Percentiles rank a stretch among this genome's conserved stretches.
Conservation (phyloP, 2,888 invertebrate species). For the Chaetoderma sp. region DNA sequence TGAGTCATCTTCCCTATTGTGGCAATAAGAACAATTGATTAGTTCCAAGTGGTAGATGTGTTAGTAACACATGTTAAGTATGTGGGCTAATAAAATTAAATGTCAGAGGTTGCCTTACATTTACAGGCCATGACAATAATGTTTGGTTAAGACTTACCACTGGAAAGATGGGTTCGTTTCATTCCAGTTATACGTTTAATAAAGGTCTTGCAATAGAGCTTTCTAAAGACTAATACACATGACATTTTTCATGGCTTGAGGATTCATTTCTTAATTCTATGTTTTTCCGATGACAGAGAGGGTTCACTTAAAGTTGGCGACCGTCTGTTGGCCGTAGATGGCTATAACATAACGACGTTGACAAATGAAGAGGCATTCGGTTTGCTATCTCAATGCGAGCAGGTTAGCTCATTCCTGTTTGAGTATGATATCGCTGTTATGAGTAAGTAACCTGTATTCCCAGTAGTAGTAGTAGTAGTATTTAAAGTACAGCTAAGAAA, state of each 20-base stretch:
- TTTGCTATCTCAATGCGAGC: slow-evolving; percentile 73
- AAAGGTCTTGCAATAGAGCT: not conserved
- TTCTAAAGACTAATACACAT: not conserved
- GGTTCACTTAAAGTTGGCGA: slow-evolving; percentile 92
- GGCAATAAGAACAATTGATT: no score
- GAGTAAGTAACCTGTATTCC: slow-evolving; percentile 57
- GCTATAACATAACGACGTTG: slow-evolving; percentile 79
- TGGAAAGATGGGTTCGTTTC: not conserved
- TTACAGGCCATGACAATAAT: no score
- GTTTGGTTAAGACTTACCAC: no score
- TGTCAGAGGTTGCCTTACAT: no score
- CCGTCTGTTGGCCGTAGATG: slow-evolving; percentile 87
- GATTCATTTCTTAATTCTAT: slow-evolving; percentile 17
- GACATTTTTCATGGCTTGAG: not conserved
- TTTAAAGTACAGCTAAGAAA: no score
- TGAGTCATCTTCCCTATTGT: no score
- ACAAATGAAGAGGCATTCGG: slow-evolving; percentile 86
- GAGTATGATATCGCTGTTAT: slow-evolving; percentile 88
- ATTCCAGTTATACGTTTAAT: not conserved
- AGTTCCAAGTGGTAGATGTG: no score
- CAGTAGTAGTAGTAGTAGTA: no score
- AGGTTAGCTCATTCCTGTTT: slow-evolving; percentile 82
- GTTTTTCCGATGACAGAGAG: no score
- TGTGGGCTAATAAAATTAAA: no score
- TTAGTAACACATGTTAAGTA: no score